These are phyloP conservation scores for Hoplias malabaricus DNA, from an alignment of 2,113 vertebrate genomes.

Conservation along the genomic window DNA sequence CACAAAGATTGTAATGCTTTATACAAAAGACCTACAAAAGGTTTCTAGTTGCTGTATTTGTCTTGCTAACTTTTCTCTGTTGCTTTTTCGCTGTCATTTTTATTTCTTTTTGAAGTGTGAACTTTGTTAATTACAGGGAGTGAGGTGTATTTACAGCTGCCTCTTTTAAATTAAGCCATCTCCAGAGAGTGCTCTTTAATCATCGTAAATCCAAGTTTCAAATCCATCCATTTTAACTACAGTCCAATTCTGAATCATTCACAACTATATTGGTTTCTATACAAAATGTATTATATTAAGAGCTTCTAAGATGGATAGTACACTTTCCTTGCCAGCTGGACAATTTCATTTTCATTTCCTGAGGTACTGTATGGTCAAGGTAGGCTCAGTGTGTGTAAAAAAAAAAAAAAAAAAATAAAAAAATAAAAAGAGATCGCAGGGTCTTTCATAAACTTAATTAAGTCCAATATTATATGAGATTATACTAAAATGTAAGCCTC, in stretches of 20 bases:
- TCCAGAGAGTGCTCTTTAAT: constrained; percentile 41
- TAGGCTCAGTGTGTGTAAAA: background rate
- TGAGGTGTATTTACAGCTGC: constrained; percentile 27
- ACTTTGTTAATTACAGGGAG: constrained; percentile 35
- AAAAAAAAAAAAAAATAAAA: background rate
- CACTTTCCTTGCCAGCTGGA: background rate
- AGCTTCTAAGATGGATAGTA: background rate
- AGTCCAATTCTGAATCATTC: background rate
- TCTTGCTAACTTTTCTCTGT: background rate
- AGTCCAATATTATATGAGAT: background rate
- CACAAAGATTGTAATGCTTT: background rate
- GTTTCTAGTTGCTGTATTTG: background rate
- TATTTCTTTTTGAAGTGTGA: constrained; percentile 33
- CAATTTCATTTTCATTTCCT: background rate
- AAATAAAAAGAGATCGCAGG: background rate
- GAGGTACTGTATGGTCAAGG: background rate
- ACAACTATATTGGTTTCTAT: background rate
- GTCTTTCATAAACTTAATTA: background rate
- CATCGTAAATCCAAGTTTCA: constrained; percentile 16
- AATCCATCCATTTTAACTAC: background rate
- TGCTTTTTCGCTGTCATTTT: background rate
- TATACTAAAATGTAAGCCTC: background rate
- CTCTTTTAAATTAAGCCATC: constrained; percentile 39
- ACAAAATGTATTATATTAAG: constrained; percentile 29
- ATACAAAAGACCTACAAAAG: background rate